Conservation (phyloP, 1,140 invertebrate species). For the Xylocopa sonorina region DNA sequence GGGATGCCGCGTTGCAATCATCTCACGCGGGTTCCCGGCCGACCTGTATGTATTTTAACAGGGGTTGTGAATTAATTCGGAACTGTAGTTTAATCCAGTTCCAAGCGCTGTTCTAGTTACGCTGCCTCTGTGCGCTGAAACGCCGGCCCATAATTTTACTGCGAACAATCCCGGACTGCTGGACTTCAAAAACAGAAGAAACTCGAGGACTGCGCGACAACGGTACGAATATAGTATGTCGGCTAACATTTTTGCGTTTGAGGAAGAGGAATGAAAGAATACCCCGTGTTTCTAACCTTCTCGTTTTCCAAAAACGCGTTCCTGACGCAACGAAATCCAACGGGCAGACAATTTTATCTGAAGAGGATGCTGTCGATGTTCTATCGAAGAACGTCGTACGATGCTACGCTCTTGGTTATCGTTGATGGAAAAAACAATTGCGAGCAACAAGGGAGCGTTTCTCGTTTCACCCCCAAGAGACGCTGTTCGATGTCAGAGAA, state of each 20-base stretch:
- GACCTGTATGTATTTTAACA: slow-evolving; percentile 21
- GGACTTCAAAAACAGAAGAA: background rate
- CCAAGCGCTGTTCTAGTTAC: slow-evolving; percentile 11
- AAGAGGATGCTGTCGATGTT: too few relatives aligned
- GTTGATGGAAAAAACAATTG: too few relatives aligned
- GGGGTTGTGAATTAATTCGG: slow-evolving; percentile 41
- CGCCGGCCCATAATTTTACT: background rate
- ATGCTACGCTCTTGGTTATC: background rate
- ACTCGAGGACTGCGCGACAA: too few relatives aligned
- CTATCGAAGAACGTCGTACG: too few relatives aligned
- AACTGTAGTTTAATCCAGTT: slow-evolving; percentile 48
- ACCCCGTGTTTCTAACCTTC: too few relatives aligned
- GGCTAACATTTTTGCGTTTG: too few relatives aligned
- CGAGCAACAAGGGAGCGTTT: background rate
- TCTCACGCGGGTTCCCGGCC: slow-evolving; percentile 1
- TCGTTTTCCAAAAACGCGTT: too few relatives aligned
- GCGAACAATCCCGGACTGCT: background rate
- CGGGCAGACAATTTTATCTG: too few relatives aligned
- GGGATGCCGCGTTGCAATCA: slow-evolving; percentile 21
- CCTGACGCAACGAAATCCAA: too few relatives aligned
- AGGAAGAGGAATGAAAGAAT: too few relatives aligned
- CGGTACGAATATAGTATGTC: too few relatives aligned
- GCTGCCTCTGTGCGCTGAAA: background rate
- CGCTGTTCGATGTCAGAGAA: slow-evolving; percentile 4
- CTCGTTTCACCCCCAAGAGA: background rate